These are phyloP conservation scores for Pluvialis apricaria DNA, from an alignment of 2,113 vertebrate species.

Conservation along the genomic window DNA sequence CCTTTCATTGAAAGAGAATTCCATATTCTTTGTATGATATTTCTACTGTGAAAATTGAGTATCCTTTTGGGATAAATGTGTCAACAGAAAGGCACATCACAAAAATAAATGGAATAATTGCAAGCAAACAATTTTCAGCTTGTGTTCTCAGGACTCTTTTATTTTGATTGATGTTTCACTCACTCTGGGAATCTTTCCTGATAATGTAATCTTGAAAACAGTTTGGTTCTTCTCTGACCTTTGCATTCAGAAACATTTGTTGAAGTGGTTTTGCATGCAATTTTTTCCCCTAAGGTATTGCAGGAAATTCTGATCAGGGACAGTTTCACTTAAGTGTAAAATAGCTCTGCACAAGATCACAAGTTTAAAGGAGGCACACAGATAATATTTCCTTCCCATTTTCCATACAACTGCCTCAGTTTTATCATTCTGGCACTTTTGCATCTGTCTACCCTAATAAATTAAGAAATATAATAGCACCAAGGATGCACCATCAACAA, in stretches of 20 bases:
- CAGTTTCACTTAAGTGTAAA: neutral
- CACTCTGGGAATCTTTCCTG: slow-evolving; percentile 1
- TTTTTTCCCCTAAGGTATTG: neutral
- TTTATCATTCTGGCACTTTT: neutral
- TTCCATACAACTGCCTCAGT: neutral
- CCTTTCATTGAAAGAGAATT: slow-evolving; percentile 2
- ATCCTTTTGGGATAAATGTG: slow-evolving; percentile 17
- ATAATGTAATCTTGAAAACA: slow-evolving; percentile 12
- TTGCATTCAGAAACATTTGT: slow-evolving; percentile 48
- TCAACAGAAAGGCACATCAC: slow-evolving; percentile 27
- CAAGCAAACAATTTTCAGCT: slow-evolving; percentile 37
- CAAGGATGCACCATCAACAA: neutral
- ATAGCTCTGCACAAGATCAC: neutral
- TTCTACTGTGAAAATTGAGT: slow-evolving; percentile 3
- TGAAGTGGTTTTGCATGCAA: slow-evolving; percentile 21
- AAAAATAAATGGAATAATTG: slow-evolving; percentile 45
- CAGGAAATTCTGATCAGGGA: slow-evolving; percentile 18
- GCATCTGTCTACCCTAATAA: neutral
- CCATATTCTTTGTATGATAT: neutral
- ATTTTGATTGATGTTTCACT: slow-evolving; percentile 35
- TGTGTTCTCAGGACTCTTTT: neutral
- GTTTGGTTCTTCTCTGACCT: slow-evolving; percentile 35
- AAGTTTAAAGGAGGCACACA: neutral
- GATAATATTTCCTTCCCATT: neutral
- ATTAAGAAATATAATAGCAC: neutral